phyloP scores from a whole-genome alignment of 1,140 invertebrate genomes.

The Drosophila asahinai region DNA sequence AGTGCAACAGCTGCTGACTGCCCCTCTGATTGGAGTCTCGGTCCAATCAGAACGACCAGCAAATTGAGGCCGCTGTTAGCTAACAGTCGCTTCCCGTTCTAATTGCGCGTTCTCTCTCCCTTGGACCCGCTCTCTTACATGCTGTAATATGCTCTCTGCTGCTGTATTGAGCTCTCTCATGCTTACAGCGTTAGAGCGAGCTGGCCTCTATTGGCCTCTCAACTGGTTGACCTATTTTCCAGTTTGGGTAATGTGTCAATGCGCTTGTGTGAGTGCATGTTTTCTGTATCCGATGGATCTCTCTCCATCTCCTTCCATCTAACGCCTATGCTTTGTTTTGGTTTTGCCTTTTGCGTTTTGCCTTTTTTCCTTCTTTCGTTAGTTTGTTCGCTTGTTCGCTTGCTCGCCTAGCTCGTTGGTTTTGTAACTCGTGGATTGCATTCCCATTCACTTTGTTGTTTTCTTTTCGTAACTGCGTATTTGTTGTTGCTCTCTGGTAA shows the following conservation, averaged over 20 bases:
- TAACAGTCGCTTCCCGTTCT: slow-evolving; percentile 74
- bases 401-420: slow-evolving; percentile 54
- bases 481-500: slow-evolving; percentile 70
- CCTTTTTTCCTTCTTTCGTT: slow-evolving; percentile 27
- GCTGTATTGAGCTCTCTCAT: slow-evolving; percentile 8
- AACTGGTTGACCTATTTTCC: slow-evolving; percentile 79
- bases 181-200: slow-evolving; percentile 50
- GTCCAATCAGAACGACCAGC: slow-evolving; percentile 53
- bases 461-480: slow-evolving; percentile 80
- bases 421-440: slow-evolving; percentile 76
- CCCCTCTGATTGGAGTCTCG: slow-evolving; percentile 25
- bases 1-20: slow-evolving; percentile 48
- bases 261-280: slow-evolving; percentile 42
- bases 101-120: slow-evolving; percentile 47
- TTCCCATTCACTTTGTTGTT: slow-evolving; percentile 55
- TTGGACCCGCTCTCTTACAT: slow-evolving; percentile 17
- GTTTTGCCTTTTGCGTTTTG: slow-evolving; percentile 73
- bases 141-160: slow-evolving; percentile 41
- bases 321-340: slow-evolving; percentile 79
- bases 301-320: slow-evolving; percentile 56
- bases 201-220: slow-evolving; percentile 46
- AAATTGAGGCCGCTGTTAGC: slow-evolving; percentile 64
- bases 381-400: slow-evolving; percentile 19
- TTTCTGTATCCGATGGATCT: slow-evolving; percentile 40
- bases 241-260: slow-evolving; percentile 71